phyloP scores from a whole-genome alignment of 2,113 vertebrate genomes.

The Capricornis sumatraensis region DNA sequence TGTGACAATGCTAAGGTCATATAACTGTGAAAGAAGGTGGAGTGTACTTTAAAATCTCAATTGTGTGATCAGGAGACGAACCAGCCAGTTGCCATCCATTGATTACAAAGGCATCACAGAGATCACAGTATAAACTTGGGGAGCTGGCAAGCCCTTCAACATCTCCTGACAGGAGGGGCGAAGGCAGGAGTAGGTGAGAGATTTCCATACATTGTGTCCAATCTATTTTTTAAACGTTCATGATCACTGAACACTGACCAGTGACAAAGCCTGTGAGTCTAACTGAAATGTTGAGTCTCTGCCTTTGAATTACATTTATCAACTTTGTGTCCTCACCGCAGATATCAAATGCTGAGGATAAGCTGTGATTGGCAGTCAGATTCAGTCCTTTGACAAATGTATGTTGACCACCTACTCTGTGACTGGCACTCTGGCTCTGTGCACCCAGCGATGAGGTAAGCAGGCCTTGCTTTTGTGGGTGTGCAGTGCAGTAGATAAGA shows the following conservation, averaged over 20 bases:
- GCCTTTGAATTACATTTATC: constrained; percentile 13
- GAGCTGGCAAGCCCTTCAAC: not conserved
- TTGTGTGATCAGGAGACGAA: not conserved
- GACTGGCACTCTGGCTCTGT: not conserved
- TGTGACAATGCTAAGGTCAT: not conserved
- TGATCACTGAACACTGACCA: not conserved
- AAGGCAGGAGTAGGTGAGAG: not conserved
- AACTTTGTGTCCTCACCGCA: not conserved
- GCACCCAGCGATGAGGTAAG: not conserved
- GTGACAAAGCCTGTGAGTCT: constrained; percentile 7
- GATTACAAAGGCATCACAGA: not conserved
- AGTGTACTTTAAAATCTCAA: not conserved
- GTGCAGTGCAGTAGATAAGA: not conserved
- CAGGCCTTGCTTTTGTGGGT: not conserved
- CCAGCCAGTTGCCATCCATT: not conserved
- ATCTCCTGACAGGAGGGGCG: not conserved
- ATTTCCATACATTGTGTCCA: not conserved
- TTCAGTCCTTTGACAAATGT: not conserved
- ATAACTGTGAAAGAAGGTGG: not conserved
- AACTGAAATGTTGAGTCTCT: constrained; percentile 23
- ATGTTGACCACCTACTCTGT: not conserved
- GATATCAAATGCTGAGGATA: not conserved
- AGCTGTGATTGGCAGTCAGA: not conserved
- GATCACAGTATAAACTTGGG: not conserved
- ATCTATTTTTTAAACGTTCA: not conserved